phyloP scores from a whole-genome alignment of 2,888 invertebrate genomes.

The Lochmaea crataegi region DNA sequence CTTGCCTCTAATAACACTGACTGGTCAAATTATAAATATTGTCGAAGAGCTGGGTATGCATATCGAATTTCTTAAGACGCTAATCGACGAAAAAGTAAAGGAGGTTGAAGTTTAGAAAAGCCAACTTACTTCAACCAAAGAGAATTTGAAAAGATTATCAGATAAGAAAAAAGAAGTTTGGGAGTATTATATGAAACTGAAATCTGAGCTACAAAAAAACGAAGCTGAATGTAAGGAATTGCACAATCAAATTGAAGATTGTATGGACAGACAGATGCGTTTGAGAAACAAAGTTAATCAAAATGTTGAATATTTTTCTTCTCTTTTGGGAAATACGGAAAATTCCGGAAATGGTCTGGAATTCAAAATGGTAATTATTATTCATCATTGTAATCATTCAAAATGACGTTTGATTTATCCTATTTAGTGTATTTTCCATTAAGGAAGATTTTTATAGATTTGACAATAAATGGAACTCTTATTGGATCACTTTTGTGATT shows the following conservation, averaged over 20 bases:
- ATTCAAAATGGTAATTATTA: constrained; percentile 49
- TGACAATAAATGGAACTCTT: no score
- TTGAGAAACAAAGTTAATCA: constrained; percentile 53
- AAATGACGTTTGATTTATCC: no score
- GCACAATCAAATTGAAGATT: constrained; percentile 58
- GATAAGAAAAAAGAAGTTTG: constrained; percentile 55
- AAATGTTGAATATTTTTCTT: constrained; percentile 52
- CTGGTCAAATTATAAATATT: constrained; percentile 55
- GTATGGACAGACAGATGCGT: constrained; percentile 51
- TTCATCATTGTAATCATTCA: background rate
- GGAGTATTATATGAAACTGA: constrained; percentile 56
- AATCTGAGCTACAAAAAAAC: constrained; percentile 50
- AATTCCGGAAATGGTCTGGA: constrained; percentile 31
- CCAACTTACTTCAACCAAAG: constrained; percentile 50
- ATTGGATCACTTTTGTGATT: no score
- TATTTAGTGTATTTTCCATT: no score
- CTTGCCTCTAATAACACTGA: constrained; percentile 54
- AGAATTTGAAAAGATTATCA: constrained; percentile 56
- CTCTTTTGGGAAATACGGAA: constrained; percentile 48
- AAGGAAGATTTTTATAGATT: no score
- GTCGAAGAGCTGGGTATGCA: constrained; percentile 59
- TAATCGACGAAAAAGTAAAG: constrained; percentile 56
- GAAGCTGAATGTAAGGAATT: constrained; percentile 57
- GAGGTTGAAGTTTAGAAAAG: constrained; percentile 54
- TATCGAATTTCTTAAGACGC: constrained; percentile 54